These are phyloP conservation scores for Cantharis lateralis DNA, from an alignment of 2,888 invertebrate genomes.

Conservation along the genomic window DNA sequence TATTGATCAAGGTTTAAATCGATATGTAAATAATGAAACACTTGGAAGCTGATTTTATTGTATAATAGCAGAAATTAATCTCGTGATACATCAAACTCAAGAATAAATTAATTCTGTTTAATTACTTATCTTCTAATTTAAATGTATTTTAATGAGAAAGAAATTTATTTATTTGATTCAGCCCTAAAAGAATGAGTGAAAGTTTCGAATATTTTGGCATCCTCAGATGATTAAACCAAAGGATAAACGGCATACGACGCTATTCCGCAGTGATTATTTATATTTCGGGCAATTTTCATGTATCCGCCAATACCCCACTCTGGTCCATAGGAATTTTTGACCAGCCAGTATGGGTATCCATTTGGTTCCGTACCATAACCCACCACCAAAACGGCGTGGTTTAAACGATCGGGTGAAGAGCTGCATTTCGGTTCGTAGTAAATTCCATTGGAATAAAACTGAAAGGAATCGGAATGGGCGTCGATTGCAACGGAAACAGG, in stretches of 20 bases:
- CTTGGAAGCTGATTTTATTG: neutral
- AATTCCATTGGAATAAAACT: constrained; percentile 80
- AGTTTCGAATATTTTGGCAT: neutral
- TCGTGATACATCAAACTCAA: neutral
- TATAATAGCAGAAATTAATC: neutral
- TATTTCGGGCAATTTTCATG: constrained; percentile 44
- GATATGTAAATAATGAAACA: neutral
- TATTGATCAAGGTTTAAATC: neutral
- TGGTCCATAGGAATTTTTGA: constrained; percentile 71
- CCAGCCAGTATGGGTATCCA: constrained; percentile 67
- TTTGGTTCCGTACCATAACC: constrained; percentile 74
- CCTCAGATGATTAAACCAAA: constrained; percentile 61
- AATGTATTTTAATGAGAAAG: too few species aligned
- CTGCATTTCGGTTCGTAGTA: constrained; percentile 79
- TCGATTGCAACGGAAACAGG: constrained; percentile 90
- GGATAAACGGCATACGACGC: constrained; percentile 81
- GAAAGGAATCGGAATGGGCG: constrained; percentile 82
- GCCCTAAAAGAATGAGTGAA: neutral
- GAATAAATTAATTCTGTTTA: neutral
- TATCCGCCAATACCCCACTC: constrained; percentile 46
- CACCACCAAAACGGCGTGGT: constrained; percentile 83
- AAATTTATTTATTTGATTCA: neutral
- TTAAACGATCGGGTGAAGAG: constrained; percentile 64
- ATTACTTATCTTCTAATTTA: neutral
- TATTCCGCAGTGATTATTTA: constrained; percentile 81